Evolutionary conservation across 2,113 vertebrate genomes (phyloP), one percentile per base, ranked within the genome.

Genomic region (Phrynocephalus versicolor): DNA sequence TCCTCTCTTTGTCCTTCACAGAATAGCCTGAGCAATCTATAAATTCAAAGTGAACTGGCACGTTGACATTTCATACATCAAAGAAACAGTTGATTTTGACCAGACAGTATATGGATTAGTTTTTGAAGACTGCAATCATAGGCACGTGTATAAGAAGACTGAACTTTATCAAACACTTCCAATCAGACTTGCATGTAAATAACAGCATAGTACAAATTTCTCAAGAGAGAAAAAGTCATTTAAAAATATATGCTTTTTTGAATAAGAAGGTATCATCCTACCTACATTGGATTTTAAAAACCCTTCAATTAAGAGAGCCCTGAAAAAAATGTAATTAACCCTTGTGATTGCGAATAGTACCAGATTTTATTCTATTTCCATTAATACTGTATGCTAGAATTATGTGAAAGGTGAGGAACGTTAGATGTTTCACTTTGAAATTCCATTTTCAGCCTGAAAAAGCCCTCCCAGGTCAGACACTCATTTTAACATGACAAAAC

Each of bases 1-100:
- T 93, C 91, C 81, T 77, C 91, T 89, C 84, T 85, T 82, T 84
- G 64, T n/a, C 64, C 64, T 25, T 67, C 60, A 62, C 3, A 89
- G 84, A 78, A 45, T 75, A 35, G 64, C 64, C 60, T 79, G 70
- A 89, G 72, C 62, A 80, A 94, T 85, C 80, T 35, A 70, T 75
- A 85, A 1, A 0, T 91, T 89, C 71, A 89, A 92, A 82, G 35
- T 15, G 74, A 9, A 30, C 27, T 12, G 64, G 64, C 27, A 5
- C 27, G 9, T 13, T 67, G 62, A 72, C 85, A 55, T 89, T 79
- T 92, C 87, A 85, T 87, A 88, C 0, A 13, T 85, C 81, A 89
- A 89, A 91, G 90, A 72, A 39, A 75, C 30, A 80, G 87, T 89
- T 92, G 62, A 37, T 39, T 14, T 64, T 35, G 58, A 6, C 7